These are phyloP conservation scores for Gryon sp. DNA, from an alignment of 1,140 invertebrate genomes.

Conservation along the genomic window DNA sequence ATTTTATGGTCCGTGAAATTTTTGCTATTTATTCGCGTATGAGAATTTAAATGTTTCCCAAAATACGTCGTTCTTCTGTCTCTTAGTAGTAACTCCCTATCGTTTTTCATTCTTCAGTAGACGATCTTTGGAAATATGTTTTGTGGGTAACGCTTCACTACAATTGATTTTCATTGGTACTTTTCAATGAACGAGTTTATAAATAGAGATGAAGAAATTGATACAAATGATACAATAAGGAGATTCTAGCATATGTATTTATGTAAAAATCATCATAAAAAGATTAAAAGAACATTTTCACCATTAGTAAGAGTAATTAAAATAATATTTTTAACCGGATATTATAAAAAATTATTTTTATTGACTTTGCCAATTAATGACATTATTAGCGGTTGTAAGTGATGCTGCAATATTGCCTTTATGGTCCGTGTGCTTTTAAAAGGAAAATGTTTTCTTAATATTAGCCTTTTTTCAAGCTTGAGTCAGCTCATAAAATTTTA, in stretches of 20 bases:
- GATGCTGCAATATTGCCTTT: conserved; percentile 72
- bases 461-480: conserved; percentile 62
- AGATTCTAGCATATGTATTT: no score
- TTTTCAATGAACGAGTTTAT: neutral
- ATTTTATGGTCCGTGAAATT: conserved; percentile 80
- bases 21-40: conserved; percentile 81
- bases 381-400: conserved; percentile 73
- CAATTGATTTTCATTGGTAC: conserved; percentile 32
- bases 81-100: conserved; percentile 25
- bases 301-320: no score
- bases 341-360: no score
- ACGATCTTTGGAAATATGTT: conserved; percentile 52
- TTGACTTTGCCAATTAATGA: conserved; percentile 78
- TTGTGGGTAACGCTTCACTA: neutral
- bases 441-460: conserved; percentile 70
- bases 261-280: no score
- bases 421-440: conserved; percentile 63
- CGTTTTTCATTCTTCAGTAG: conserved; percentile 46
- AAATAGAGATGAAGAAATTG: neutral
- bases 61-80: conserved; percentile 68
- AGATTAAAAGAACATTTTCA: no score
- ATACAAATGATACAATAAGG: neutral
- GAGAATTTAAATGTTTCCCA: conserved; percentile 80
- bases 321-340: no score
- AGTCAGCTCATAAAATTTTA: conserved; percentile 65